Base-by-base conservation (phyloP, 2,888 invertebrate genomes). In the Xestobium rufovillosum region DNA sequence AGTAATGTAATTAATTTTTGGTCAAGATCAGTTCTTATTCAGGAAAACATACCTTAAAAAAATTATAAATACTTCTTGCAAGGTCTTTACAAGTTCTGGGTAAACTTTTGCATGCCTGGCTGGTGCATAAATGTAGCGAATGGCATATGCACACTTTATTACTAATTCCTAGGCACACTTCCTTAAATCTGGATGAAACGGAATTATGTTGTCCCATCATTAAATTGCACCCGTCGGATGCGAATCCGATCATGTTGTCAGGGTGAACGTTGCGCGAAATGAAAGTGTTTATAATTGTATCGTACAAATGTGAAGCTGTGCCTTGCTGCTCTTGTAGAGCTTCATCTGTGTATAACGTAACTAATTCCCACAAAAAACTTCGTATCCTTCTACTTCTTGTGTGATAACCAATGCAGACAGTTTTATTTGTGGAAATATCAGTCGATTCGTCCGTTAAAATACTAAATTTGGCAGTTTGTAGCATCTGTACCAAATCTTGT, bases 211-310 rank as follows among this genome's bases (percentile, higher is more conserved):
- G 17, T 1, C 57, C 59, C 14, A 57, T 51, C 59, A 60, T 60
- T 4, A 47, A 47, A 36, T 59, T 59, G 12, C 56, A 59, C 0
- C 58, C 59, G 35, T 59, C 56, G 4, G 56, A 51, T 2, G 43
- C 57, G 45, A 62, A 61, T 3, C 60, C 60, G n/a, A 62, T 47
- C 13, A 61, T 42, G 26, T 61, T 58, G 34, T 45, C 31, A 23
- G 51, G 25, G 13, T 55, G 53, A 16, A 19, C n/a, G n/a, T 19
- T 19, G n/a, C n/a, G n/a, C 6, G n/a, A 19, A 6, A 10, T 50
- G 51, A 11, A 52, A 57, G 53, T 12, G 27, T 10, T 26, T 15
- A 13, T 25, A 31, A 6, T 44, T 34, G 10, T 33, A 15, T 17
- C 27, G 29, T 12, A 26, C 31, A 34, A 50, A 46, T n/a, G 43